These are phyloP conservation scores for Orchestia grillus DNA, from an alignment of 1,140 invertebrate genomes.

Conservation along the genomic window DNA sequence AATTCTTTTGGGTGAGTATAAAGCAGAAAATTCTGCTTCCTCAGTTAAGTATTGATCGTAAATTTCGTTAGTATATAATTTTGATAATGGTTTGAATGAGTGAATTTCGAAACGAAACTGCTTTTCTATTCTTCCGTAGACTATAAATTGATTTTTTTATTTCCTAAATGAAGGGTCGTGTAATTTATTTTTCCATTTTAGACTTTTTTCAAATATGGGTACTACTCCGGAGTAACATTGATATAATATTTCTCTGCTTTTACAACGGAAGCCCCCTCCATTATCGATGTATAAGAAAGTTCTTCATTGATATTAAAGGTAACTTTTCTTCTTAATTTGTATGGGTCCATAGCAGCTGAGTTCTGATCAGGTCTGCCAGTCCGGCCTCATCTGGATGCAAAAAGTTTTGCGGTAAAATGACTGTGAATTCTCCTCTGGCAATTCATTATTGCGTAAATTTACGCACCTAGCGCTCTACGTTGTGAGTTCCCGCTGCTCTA, in stretches of 20 bases:
- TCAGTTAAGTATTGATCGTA: not conserved
- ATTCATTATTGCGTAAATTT: no score
- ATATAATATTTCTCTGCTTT: not conserved
- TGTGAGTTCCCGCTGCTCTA: not conserved
- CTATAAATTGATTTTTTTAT: not conserved
- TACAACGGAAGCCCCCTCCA: no score
- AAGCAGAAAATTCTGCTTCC: no score
- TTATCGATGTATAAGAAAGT: not conserved
- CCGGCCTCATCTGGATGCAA: not conserved
- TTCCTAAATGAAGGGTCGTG: not conserved
- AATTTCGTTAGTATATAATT: not conserved
- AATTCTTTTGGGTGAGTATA: not conserved
- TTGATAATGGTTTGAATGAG: not conserved
- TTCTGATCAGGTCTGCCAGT: not conserved
- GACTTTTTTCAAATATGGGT: not conserved
- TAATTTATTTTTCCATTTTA: not conserved
- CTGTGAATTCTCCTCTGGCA: not conserved
- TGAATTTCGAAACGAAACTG: not conserved
- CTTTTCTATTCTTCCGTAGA: not conserved
- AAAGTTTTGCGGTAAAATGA: not conserved
- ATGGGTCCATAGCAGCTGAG: not conserved
- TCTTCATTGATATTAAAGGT: not conserved
- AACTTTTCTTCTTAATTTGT: not conserved
- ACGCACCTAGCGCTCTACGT: no score
- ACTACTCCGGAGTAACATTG: not conserved